Conservation (phyloP, 1,140 invertebrate species). For the Tribolium madens region DNA sequence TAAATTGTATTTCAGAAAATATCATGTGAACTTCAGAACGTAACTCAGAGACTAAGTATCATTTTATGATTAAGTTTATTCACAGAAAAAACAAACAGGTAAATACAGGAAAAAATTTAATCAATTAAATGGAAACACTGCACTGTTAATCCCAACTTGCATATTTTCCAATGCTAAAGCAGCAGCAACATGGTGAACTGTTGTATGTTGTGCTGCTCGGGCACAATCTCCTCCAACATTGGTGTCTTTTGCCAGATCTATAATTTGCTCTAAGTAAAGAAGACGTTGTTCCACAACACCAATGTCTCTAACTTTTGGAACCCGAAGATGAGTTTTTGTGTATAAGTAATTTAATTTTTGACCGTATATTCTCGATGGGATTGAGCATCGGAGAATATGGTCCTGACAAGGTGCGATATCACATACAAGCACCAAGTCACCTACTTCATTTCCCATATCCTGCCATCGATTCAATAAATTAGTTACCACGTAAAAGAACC, state of each 20-base stretch:
- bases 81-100: too few species aligned
- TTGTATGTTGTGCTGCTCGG: not conserved
- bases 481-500: not conserved
- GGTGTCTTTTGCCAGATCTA: not conserved
- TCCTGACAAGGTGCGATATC: constrained; percentile 23
- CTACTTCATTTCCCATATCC: constrained; percentile 16
- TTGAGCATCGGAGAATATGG: constrained; percentile 38
- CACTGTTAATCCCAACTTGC: too few species aligned
- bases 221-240: constrained; percentile 7
- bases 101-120: too few species aligned
- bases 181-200: too few species aligned
- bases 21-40: too few species aligned
- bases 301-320: not conserved
- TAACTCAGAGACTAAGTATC: too few species aligned
- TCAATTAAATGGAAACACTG: too few species aligned
- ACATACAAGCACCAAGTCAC: constrained; percentile 12
- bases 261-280: not conserved
- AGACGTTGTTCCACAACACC: constrained; percentile 29
- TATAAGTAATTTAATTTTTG: constrained; percentile 28
- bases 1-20: too few species aligned
- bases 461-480: constrained; percentile 24
- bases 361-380: constrained; percentile 30
- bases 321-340: constrained; percentile 1
- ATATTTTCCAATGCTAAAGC: too few species aligned
- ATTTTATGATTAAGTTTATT: too few species aligned